Evolutionary conservation across 2,113 vertebrate genomes (phyloP), one percentile per base, ranked within the genome.

Genomic region (Eupsittula cactorum): DNA sequence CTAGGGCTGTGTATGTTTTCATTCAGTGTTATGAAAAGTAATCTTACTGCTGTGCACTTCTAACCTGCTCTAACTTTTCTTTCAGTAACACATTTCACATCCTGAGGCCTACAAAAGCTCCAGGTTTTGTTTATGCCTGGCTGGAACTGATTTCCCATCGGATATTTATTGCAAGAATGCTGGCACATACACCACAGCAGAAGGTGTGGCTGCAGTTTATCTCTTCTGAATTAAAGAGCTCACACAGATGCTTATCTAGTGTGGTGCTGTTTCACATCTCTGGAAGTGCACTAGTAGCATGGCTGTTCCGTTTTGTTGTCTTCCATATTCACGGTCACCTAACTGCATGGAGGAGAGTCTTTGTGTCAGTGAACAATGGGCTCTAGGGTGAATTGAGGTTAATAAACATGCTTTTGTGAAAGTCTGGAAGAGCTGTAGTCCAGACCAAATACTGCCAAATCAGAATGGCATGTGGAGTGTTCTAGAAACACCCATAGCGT

Each of bases 141-240:
- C 98, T 99, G 97, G 99, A 99, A 97, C 98, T 99, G 93, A 99
- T 99, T 97, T 99, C 99, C 67, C 99, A 99, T 96, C 98, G 99
- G 95, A 99, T 99, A 98, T 99, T 99, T 98, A 99, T 99, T 86
- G 99, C 99, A 97, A 98, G 99, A 97, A 99, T 99, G 99, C 97
- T 99, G 86, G 99, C 99, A 41, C 99, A 99, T 98, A 99, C 99
- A 52, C 99, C 99, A 42, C 99, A 99, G 97, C 99, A 99, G 98
- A 99, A 99, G 99, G 99, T 99, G 97, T 98, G 98, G 97, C 98
- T 98, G 98, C 98, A 97, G 69, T 98, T 98, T 97, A 92, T 98
- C 97, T 98, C 86, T 94, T 97, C 92, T 96, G 95, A 89, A 93
- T 96, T 95, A 96, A 76, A 90, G 82, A 91, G 81, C 62, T 96